Conservation (phyloP, 2,888 invertebrate species). For the Xanthia togata region DNA sequence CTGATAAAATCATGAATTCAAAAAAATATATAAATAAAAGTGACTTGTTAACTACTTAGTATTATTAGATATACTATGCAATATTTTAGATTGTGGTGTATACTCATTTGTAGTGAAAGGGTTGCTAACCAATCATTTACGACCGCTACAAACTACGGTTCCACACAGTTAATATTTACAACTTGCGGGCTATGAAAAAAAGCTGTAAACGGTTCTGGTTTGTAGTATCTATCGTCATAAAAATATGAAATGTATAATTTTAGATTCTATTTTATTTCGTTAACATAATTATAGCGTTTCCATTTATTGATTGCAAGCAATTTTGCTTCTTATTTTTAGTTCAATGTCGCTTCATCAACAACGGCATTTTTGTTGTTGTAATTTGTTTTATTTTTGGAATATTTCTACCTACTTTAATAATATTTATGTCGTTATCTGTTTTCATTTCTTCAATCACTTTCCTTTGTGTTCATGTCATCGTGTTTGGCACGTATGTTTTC, state of each 20-base stretch:
- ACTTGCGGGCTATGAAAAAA: conserved; percentile 52
- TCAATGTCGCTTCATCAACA: neutral
- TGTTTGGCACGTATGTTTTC: conserved; percentile 46
- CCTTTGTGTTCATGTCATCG: conserved; percentile 46
- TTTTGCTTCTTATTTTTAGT: neutral
- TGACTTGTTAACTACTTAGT: neutral
- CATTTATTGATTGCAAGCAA: neutral
- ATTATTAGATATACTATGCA: neutral
- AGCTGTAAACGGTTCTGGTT: conserved; percentile 49
- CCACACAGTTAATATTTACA: conserved; percentile 55
- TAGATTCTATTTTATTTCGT: conserved; percentile 7
- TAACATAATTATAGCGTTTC: neutral
- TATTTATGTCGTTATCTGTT: conserved; percentile 33
- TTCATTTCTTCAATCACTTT: conserved; percentile 42
- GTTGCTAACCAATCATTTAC: conserved; percentile 52
- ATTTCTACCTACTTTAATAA: neutral
- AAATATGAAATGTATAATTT: conserved; percentile 41
- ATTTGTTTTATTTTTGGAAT: neutral
- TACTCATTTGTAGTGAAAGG: conserved; percentile 45
- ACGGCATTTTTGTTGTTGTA: neutral
- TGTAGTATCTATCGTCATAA: conserved; percentile 43
- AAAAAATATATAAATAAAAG: neutral
- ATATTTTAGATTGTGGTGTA: conserved; percentile 43
- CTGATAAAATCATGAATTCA: neutral
- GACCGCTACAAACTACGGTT: conserved; percentile 40